Evolutionary conservation across 2,888 invertebrate genomes (phyloP).

Genomic region (Ophion obscuratus): DNA sequence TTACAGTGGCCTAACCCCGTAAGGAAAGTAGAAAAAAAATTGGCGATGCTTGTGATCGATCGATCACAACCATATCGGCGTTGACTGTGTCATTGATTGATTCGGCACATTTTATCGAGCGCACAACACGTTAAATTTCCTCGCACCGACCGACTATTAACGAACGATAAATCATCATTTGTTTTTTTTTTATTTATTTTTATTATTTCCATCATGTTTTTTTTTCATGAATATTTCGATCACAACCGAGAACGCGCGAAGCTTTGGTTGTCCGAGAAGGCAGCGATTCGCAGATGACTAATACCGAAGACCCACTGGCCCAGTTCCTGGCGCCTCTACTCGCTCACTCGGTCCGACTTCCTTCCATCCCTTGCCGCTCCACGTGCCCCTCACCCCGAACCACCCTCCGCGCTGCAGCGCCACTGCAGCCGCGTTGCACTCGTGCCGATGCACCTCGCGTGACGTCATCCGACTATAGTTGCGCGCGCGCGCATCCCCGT

Average conservation of each 20-base stretch:
- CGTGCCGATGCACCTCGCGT: conserved; percentile 79
- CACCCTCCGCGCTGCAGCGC: conserved; percentile 22
- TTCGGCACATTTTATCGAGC: not conserved
- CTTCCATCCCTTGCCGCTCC: conserved; percentile 55
- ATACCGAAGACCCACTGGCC: conserved; percentile 82
- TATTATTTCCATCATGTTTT: conserved; percentile 1
- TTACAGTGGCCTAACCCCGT: too few relatives aligned
- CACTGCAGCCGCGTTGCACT: conserved; percentile 71
- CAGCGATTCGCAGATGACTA: conserved; percentile 80
- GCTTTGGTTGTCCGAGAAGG: conserved; percentile 63
- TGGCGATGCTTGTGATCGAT: conserved; percentile 3
- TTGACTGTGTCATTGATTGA: conserved; percentile 6
- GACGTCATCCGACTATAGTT: conserved; percentile 75
- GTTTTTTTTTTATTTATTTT: not conserved
- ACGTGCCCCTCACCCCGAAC: conserved; percentile 23
- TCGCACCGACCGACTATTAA: conserved; percentile 10
- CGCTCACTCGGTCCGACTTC: conserved; percentile 74
- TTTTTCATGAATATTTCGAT: not conserved
- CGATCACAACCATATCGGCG: not conserved
- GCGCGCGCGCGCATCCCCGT: conserved; percentile 72
- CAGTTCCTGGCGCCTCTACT: conserved; percentile 77
- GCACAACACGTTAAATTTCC: conserved; percentile 23
- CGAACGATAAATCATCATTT: not conserved
- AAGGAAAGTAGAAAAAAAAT: conserved; percentile 14
- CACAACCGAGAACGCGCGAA: conserved; percentile 26